A percentile compares a stretch with the other conserved stretches of the same genome.
Evolutionary conservation across 2,113 vertebrate species (phyloP).

Genomic region (Heptranchias perlo): DNA sequence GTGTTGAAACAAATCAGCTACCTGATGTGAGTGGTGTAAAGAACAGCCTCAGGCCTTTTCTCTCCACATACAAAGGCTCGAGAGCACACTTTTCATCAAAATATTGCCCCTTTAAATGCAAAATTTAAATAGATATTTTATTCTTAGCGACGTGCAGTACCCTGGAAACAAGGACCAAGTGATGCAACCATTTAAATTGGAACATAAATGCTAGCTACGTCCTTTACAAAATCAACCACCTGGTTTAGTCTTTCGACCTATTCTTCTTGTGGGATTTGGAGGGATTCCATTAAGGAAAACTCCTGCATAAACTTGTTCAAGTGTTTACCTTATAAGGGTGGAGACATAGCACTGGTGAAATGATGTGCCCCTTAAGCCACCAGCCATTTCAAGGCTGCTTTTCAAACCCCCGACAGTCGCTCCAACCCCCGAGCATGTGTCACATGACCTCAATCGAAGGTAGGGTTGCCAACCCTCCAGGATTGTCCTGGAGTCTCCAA

Average conservation of each 20-base stretch:
- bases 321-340: constrained; percentile 41
- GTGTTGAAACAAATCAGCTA: not conserved
- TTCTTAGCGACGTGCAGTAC: not conserved
- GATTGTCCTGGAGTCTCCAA: no score
- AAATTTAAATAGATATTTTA: not conserved
- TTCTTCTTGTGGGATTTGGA: not conserved
- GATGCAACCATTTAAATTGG: not conserved
- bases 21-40: not conserved
- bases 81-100: not conserved
- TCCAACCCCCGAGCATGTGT: not conserved
- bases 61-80: not conserved
- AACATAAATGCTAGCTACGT: not conserved
- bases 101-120: not conserved
- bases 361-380: constrained; percentile 8
- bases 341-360: not conserved
- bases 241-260: rapidly evolving
- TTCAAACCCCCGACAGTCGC: not conserved
- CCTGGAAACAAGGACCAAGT: not conserved
- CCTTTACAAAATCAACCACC: not conserved
- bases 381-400: not conserved
- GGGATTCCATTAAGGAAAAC: not conserved
- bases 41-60: not conserved
- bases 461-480: not conserved
- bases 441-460: not conserved
- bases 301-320: not conserved